These are phyloP conservation scores for Martes martes DNA, from an alignment of 2,113 vertebrate genomes.

Conservation along the genomic window DNA sequence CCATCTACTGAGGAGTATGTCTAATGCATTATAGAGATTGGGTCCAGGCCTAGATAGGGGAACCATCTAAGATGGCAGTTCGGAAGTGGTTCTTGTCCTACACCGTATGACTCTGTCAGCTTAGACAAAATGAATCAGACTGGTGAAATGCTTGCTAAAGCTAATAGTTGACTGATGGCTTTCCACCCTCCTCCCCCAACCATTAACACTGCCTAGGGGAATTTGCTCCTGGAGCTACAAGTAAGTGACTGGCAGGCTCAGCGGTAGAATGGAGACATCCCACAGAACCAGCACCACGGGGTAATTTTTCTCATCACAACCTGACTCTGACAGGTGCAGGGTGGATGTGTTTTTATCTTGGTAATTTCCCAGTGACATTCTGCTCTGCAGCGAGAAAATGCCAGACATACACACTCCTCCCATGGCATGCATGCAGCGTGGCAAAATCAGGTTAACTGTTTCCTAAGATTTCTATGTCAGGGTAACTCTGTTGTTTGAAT, in stretches of 20 bases:
- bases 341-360: conserved; percentile 64
- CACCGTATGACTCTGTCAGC: background rate
- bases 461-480: conserved; percentile 25
- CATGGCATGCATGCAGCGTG: background rate
- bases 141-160: background rate
- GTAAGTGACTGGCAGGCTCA: background rate
- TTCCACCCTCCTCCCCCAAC: background rate
- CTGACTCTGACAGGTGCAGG: conserved; percentile 53
- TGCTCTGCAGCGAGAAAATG: conserved; percentile 39
- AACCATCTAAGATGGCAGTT: background rate
- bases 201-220: conserved; percentile 57
- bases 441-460: conserved; percentile 33
- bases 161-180: conserved; percentile 35
- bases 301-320: conserved; percentile 46
- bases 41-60: background rate
- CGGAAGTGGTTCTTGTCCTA: background rate
- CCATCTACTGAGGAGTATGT: background rate
- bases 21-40: background rate
- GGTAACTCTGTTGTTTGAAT: conserved; percentile 31
- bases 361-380: conserved; percentile 62
- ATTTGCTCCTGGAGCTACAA: conserved; percentile 42
- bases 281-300: background rate
- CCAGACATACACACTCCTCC: background rate
- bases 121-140: background rate
- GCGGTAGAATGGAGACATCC: conserved; percentile 52